Evolutionary conservation across 64 coral and sea anemone species (phyloP), one percentile per base, ranked within the genome.

Genomic region (Platygyra sinensis): DNA sequence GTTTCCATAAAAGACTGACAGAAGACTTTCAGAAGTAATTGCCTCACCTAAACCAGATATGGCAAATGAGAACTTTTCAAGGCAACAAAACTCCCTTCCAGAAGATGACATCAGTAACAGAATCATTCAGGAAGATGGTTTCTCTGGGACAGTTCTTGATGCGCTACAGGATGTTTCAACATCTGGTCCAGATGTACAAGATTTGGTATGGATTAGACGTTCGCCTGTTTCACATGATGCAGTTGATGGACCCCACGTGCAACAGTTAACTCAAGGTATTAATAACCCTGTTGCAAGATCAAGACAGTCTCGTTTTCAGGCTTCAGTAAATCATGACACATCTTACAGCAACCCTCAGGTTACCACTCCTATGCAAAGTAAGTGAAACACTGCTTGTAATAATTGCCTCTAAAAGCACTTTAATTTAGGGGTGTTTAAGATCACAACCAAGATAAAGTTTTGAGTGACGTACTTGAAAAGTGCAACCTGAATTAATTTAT

Each of bases 71-170:
- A 13, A 15, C 62, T 52, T 49, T 72, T 71, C 81, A 85, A 85
- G 63, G n/a, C 64, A 85, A 72, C 22, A 25, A 72, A 85, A 71
- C 67, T 39, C 36, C 39, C 16, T 52, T 72, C 71, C 81, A 28
- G 9, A 24, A 22, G 17, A 13, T 79, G 28, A 8, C 14, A 29
- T 52, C 17, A 79, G 57, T 59, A 13, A 25, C 25, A 50, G 77
- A 59, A 60, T 29, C 10, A 79, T 59, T 59, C 77, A 79, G 52
- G 27, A 52, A 62, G 31, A 80, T 80, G 57, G 31, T 62, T 81
- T 81, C 28, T 81, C 57, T 22, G 79, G 79, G 2, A 81, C 15
- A 62, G 77, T 80, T 14, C 11, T 80, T 80, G 77, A 80, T 4
- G n/a, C 77, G 13, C 51, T 80, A 8, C 76, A 78, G 52, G 57